Evolutionary conservation across 2,797 vertebrate species (phyloP).

Genomic region (Phoebastria nigripes): DNA sequence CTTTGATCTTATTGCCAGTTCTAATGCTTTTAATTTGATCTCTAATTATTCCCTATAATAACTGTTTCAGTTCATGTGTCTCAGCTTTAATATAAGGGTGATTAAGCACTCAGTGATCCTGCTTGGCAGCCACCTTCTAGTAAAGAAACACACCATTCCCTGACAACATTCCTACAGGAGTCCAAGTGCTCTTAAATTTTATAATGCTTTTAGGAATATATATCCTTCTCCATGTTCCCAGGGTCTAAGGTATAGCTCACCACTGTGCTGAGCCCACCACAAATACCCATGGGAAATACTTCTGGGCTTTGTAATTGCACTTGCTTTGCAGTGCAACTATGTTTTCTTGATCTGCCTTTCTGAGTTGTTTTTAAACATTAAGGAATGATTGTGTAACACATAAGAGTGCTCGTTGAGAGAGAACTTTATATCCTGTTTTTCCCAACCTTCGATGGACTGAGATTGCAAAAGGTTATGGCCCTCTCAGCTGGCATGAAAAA

Average conservation of each 20-base stretch:
- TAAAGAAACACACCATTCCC: background rate
- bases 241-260: background rate
- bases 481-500: background rate
- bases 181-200: background rate
- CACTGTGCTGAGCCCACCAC: background rate
- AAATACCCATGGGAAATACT: background rate
- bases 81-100: conserved; percentile 29
- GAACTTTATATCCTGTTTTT: background rate
- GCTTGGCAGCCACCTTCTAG: conserved; percentile 9
- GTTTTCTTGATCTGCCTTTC: background rate
- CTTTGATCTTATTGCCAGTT: conserved; percentile 55
- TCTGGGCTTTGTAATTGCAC: background rate
- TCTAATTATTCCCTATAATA: conserved; percentile 47
- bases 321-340: background rate
- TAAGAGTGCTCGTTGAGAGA: background rate
- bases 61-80: conserved; percentile 39
- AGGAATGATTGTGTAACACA: background rate
- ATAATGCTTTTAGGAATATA: background rate
- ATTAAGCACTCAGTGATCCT: conserved; percentile 41
- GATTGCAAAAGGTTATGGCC: background rate
- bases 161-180: background rate
- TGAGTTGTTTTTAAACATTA: background rate
- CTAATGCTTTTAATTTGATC: conserved; percentile 55
- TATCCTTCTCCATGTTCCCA: background rate
- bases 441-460: background rate